A percentile compares a stretch with the other conserved stretches of the same genome.
Evolutionary conservation across 2,113 vertebrate genomes (phyloP).

Genomic region (Bolborhynchus lineola): DNA sequence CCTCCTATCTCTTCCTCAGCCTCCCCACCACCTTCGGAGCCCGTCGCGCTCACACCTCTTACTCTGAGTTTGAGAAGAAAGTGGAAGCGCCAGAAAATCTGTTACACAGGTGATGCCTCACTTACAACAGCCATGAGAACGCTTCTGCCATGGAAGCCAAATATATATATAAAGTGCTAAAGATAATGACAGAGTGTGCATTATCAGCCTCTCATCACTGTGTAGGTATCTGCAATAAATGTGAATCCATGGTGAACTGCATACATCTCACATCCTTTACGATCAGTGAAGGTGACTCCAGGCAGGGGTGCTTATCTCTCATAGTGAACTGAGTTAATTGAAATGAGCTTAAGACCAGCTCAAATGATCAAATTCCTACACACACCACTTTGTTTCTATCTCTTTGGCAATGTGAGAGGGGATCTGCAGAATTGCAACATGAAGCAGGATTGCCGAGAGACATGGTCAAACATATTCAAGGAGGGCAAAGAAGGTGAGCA

Average conservation of each 20-base stretch:
- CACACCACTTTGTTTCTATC: neutral
- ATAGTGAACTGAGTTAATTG: constrained; percentile 49
- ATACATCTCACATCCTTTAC: neutral
- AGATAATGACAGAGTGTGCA: constrained; percentile 59
- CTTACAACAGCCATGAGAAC: constrained; percentile 54
- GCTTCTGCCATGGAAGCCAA: constrained; percentile 44
- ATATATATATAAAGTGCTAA: constrained; percentile 65
- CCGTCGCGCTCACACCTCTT: constrained; percentile 3
- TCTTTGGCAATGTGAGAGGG: neutral
- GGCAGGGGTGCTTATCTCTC: constrained; percentile 30
- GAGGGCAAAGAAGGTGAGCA: neutral
- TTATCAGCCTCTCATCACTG: constrained; percentile 27
- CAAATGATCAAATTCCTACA: constrained; percentile 1
- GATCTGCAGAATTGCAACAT: neutral
- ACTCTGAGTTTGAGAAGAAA: constrained; percentile 2
- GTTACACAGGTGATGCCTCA: constrained; percentile 64
- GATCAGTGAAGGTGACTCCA: constrained; percentile 45
- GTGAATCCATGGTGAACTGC: neutral
- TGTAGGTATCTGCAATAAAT: neutral
- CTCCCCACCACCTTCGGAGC: constrained; percentile 7
- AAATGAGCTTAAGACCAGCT: constrained; percentile 48
- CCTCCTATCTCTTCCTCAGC: neutral
- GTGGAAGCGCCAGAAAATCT: constrained; percentile 47
- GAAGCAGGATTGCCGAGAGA: neutral
- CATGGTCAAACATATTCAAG: neutral